Evolutionary conservation across 2,113 vertebrate species (phyloP).

Genomic region (Microtus montanus): DNA sequence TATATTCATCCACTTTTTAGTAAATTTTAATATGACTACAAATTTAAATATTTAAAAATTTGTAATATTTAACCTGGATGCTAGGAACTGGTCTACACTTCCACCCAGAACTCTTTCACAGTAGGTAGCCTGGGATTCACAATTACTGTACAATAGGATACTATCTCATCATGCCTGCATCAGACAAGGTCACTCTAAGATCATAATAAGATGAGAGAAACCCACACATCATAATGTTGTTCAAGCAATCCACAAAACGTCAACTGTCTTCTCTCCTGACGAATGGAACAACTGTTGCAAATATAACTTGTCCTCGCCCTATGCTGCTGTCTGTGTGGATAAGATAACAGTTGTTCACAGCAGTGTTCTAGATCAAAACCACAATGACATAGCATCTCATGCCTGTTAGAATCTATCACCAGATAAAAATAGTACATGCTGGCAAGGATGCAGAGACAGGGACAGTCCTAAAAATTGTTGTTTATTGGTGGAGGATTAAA

Average conservation of each 20-base stretch:
- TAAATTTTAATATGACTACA: background rate
- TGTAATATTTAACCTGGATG: background rate
- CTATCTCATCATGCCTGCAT: background rate
- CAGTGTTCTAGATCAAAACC: background rate
- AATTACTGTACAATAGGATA: background rate
- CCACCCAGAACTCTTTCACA: background rate
- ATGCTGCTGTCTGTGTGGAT: background rate
- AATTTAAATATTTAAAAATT: background rate
- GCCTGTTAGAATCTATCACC: background rate
- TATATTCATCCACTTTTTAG: background rate
- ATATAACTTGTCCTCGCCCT: background rate
- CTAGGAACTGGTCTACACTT: background rate
- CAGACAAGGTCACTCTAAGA: background rate
- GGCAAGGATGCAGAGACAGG: background rate
- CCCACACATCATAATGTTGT: background rate
- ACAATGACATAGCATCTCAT: background rate
- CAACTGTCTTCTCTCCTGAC: background rate
- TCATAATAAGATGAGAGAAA: background rate
- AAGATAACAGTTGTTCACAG: background rate
- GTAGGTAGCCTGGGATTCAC: background rate
- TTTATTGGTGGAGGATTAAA: background rate
- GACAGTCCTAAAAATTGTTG: background rate
- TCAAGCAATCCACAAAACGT: background rate
- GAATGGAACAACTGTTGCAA: background rate
- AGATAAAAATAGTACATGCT: background rate